Evolutionary conservation across 1,140 invertebrate species (phyloP), one percentile per base, ranked within the genome.

Genomic region (Drosophila persimilis): DNA sequence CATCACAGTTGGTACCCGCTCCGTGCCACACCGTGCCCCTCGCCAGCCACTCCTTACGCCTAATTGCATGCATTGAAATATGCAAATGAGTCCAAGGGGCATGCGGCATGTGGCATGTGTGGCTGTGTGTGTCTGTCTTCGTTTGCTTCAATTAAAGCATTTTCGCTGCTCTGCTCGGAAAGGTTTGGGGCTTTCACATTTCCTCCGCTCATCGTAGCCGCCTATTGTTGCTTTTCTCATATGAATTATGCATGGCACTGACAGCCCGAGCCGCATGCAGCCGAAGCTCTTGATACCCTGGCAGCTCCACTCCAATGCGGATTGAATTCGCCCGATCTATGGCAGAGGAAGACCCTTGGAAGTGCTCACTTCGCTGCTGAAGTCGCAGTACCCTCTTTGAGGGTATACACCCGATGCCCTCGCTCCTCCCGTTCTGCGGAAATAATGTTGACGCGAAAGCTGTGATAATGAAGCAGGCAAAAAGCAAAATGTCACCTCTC

Each of bases 51-150:
- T 41, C 44, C 60, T 56, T 54, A 64, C 67, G 78, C 79, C 65
- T 88, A 88, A 88, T 88, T 88, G 83, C 83, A 89, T 83, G 69
- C 83, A 89, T 89, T 84, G 85, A 89, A 89, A 90, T 90, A 90
- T 90, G 88, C 73, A 90, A 90, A 90, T 90, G 52, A 65, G 53
- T 44, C 13, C 43, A 31, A 53, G 31, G 35, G 35, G 35, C 11
- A 39, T 39, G 35, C 13, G 35, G 31, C 9, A 22, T 22, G 26
- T 9, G 41, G 51, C 22, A 47, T 46, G 43, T 44, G 52, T 51
- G 43, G 17, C 17, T 17, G 17, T 17, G 17, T 17, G 6, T 44
- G 31, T 51, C 54, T 20, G 26, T 62, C 64, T 70, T 56, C 46
- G 77, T 47, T 59, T 35, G 58, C 79, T 74, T 71, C 83, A 88